phyloP scores from a whole-genome alignment of 1,140 invertebrate genomes.

The Tenebrio molitor region DNA sequence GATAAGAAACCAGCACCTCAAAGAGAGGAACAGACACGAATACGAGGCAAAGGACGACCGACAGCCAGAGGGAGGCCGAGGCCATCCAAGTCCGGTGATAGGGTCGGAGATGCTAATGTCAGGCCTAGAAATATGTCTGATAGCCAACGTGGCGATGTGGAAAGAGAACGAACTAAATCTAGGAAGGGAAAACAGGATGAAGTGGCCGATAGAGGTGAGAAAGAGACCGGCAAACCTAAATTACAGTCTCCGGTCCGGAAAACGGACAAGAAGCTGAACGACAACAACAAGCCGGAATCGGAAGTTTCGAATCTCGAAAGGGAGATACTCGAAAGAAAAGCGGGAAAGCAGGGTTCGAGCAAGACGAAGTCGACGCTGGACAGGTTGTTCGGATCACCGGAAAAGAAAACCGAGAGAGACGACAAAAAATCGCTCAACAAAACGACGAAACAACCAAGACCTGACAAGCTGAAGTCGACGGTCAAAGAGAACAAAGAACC shows the following conservation, averaged over 20 bases:
- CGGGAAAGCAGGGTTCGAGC: conserved; percentile 67
- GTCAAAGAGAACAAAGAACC: conserved; percentile 50
- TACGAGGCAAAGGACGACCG: conserved; percentile 56
- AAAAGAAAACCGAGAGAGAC: conserved; percentile 64
- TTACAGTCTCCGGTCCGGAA: conserved; percentile 78
- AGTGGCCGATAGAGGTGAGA: conserved; percentile 69
- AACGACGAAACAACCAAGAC: conserved; percentile 26
- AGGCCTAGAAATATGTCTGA: conserved; percentile 74
- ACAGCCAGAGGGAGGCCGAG: conserved; percentile 59
- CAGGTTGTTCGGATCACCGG: conserved; percentile 68
- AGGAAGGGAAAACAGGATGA: conserved; percentile 61
- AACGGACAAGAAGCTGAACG: conserved; percentile 76
- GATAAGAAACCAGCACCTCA: conserved; percentile 60
- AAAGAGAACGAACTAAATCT: conserved; percentile 58
- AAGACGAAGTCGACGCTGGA: conserved; percentile 69
- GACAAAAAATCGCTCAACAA: conserved; percentile 44
- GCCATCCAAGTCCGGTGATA: conserved; percentile 70
- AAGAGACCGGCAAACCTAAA: conserved; percentile 72
- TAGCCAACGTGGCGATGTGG: conserved; percentile 69
- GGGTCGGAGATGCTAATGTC: conserved; percentile 75
- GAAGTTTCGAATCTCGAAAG: conserved; percentile 68
- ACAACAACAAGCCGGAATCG: conserved; percentile 60
- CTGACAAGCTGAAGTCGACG: conserved; percentile 37
- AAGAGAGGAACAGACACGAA: conserved; percentile 59
- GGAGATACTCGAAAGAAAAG: conserved; percentile 71